Base-by-base conservation (phyloP, 2,888 invertebrate species). In the Zygaena filipendulae region DNA sequence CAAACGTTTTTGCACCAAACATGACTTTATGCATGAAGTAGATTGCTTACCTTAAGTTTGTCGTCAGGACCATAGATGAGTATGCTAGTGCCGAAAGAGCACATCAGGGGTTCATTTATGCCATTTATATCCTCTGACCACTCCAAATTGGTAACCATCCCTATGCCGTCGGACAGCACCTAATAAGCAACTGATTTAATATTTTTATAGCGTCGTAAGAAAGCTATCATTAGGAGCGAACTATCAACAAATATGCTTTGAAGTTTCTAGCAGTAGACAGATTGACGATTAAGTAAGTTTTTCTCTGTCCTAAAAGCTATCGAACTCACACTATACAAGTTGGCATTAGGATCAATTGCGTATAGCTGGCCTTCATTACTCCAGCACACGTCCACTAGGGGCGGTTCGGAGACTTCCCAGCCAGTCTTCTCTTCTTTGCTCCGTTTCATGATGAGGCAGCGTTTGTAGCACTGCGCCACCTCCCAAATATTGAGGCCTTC, bases 401-500 rank as follows among this genome's bases (percentile, higher is more conserved):
- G 38, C 2, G 64, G 56, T 13, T 60, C 61, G 0, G 62, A 43
- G 1, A 59, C 31, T 28, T 63, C 62, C 71, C 71, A 68, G 11
- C 55, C 58, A 0, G 39, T 47, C 11, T 47, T 48, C 43, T 61
- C 64, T 21, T 48, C 49, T 35, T 60, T 64, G 12, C 43, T 43
- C 8, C 77, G 54, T 32, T 58, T 56, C 51, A 77, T 51, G 33
- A 74, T 40, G 33, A 75, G 48, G 38, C 60, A 62, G 19, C 53
- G 53, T 43, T 68, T 68, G 53, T 59, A 69, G 45, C 68, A 69
- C 38, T 67, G 75, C 21, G 70, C 70, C 18, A 79, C 69, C 39
- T 81, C 80, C 80, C 80, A 81, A 31, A 81, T 68, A 4, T 48
- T 52, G 11, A 77, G 47, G 2, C 71, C 74, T 4, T 60, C 59